Evolutionary conservation across 2,888 invertebrate genomes (phyloP).

Genomic region (Trachelus stipa): DNA sequence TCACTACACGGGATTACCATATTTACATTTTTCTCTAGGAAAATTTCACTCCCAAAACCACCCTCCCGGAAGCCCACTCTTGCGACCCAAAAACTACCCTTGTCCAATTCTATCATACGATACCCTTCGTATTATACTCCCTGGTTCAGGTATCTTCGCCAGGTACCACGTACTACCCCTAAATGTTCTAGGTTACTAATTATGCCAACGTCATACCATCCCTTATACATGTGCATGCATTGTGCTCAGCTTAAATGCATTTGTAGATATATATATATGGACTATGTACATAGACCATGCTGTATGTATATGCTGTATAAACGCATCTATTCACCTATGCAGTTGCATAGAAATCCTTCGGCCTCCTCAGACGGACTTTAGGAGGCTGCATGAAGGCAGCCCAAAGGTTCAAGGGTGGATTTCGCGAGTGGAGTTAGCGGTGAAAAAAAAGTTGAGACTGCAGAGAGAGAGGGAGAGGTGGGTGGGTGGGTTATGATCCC

Average conservation of each 20-base stretch:
- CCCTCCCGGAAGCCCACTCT: neutral
- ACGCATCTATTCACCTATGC: neutral
- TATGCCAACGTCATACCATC: neutral
- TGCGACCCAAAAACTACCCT: neutral
- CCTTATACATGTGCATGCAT: neutral
- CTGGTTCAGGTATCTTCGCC: neutral
- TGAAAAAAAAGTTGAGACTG: conserved; percentile 31
- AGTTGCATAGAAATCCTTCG: neutral
- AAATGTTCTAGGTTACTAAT: neutral
- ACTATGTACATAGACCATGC: no score
- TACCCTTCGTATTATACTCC: neutral
- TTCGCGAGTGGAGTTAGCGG: neutral
- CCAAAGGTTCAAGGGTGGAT: neutral
- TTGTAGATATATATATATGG: neutral
- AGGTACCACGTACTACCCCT: neutral
- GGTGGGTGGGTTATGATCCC: conserved; percentile 31
- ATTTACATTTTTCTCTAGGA: neutral
- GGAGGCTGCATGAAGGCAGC: conserved; percentile 13
- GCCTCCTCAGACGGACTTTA: conserved; percentile 36
- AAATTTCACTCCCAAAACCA: neutral
- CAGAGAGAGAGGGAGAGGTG: conserved; percentile 20
- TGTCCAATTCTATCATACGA: neutral
- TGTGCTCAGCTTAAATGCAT: neutral
- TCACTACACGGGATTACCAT: neutral
- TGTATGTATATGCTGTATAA: neutral